Conservation (phyloP, 23 tunicate genomes). For the Ciona savignyi region DNA sequence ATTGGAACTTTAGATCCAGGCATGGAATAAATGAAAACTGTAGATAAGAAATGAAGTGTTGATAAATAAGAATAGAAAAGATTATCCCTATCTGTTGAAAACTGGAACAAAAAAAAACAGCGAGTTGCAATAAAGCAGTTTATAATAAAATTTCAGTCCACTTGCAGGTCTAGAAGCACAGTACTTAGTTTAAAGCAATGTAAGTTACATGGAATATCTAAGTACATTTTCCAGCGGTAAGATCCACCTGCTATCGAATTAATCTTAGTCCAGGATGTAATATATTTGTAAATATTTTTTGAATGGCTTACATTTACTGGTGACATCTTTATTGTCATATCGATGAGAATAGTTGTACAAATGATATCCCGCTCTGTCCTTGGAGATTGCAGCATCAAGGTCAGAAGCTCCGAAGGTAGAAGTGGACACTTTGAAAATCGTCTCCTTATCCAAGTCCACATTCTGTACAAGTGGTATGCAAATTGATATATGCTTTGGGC, state of each 20-base stretch:
- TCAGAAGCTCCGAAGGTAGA: conserved; percentile 31
- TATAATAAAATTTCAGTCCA: too few species aligned
- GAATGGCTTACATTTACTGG: background rate
- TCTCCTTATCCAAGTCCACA: conserved; percentile 50
- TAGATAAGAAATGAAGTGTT: background rate
- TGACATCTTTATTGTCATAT: conserved; percentile 30
- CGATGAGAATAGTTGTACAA: conserved; percentile 58
- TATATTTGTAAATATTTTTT: background rate
- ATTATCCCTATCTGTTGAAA: too few species aligned
- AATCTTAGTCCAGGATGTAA: too few species aligned
- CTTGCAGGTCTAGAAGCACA: too few species aligned
- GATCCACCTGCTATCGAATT: too few species aligned
- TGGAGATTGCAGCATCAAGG: conserved; percentile 25
- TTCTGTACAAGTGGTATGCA: conserved; percentile 17
- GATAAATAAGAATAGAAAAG: too few species aligned
- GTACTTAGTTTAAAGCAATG: too few species aligned
- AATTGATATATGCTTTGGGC: too few species aligned
- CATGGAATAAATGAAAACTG: conserved; percentile 90
- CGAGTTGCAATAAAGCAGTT: background rate
- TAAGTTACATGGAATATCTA: too few species aligned
- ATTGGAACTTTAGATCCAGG: conserved; percentile 72
- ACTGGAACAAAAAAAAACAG: background rate
- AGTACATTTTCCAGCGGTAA: too few species aligned
- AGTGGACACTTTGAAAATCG: conserved; percentile 23
- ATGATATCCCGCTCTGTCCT: conserved; percentile 60